Evolutionary conservation across 2,888 invertebrate species (phyloP), one percentile per base, ranked within the genome.

Genomic region (Meta bourneti): DNA sequence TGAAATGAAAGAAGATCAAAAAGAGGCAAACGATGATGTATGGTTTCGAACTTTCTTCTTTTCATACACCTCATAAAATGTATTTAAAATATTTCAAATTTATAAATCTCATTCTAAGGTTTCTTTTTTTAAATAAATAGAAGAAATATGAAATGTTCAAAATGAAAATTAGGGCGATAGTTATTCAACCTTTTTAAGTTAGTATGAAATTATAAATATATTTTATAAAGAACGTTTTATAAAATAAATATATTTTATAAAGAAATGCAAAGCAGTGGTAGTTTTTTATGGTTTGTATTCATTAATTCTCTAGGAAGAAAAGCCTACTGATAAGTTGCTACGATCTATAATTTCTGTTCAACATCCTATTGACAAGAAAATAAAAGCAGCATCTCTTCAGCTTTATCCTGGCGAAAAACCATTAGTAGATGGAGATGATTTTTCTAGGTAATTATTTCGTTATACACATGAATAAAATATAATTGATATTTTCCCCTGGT

Each of bases 1-100:
- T 93, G 99, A 99, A 95, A 95, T 99, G 7, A 97, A 98, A 84
- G 98, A 98, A 7, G 98, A 98, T 82, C 98, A 98, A 85, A 97
- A 98, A 94, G 71, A 78, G 69, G 93, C 84, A 74, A 93, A 94
- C 54, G 85, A 91, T 49, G 93, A 93, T 34, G 93, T 89, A 81
- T 52, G 51, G 52, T 71, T 5, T 54, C 34, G 16, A 11, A 69
- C 19, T 19, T n/a, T n/a, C n/a, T n/a, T 51, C 9, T 72, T 83
- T 72, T 70, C 48, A 79, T 2, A 4, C 6, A 1, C 9, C 16
- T 13, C 34, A 77, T 13, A 16, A 74, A 1, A 11, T 49, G 7
- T n/a, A 4, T 4, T 78, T 13, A 11, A n/a, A 5, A 79, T 49
- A 34, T n/a, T 70, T 82, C 7, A 13, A 13, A 34, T 34, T 34